These are phyloP conservation scores for Spea hammondii DNA, from an alignment of 2,797 vertebrate genomes.

Conservation along the genomic window DNA sequence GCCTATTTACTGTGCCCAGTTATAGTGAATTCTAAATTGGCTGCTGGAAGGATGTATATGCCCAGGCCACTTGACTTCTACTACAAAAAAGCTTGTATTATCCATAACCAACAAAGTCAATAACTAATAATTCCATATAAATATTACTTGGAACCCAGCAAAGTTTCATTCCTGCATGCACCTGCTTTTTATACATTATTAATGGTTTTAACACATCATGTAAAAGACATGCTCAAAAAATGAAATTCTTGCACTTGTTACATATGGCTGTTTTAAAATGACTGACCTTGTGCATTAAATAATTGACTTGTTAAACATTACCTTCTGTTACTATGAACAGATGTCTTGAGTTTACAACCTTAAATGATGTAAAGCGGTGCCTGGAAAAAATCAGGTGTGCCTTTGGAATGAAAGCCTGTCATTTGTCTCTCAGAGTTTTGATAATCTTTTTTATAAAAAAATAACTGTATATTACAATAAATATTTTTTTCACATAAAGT, in stretches of 20 bases:
- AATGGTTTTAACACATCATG: conserved; percentile 42
- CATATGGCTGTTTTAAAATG: conserved; percentile 46
- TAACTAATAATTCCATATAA: neutral
- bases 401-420: conserved; percentile 15
- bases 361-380: conserved; percentile 39
- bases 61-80: too few species aligned
- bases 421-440: neutral
- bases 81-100: too few species aligned
- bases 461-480: neutral
- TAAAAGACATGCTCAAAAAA: conserved; percentile 50
- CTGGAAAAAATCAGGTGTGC: conserved; percentile 46
- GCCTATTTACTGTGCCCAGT: too few species aligned
- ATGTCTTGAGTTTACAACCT: conserved; percentile 41
- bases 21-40: too few species aligned
- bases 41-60: too few species aligned
- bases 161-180: conserved; percentile 21
- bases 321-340: conserved; percentile 47
- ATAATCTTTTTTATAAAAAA: neutral
- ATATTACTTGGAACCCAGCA: neutral
- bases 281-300: conserved; percentile 45
- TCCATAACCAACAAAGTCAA: neutral
- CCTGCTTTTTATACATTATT: conserved; percentile 39
- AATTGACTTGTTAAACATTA: conserved; percentile 48
- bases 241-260: conserved; percentile 44
- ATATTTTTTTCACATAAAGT: neutral